A percentile compares a stretch with the other conserved stretches of the same genome.
phyloP scores from a whole-genome alignment of 2,888 invertebrate species.

The Phaedon cochleariae region DNA sequence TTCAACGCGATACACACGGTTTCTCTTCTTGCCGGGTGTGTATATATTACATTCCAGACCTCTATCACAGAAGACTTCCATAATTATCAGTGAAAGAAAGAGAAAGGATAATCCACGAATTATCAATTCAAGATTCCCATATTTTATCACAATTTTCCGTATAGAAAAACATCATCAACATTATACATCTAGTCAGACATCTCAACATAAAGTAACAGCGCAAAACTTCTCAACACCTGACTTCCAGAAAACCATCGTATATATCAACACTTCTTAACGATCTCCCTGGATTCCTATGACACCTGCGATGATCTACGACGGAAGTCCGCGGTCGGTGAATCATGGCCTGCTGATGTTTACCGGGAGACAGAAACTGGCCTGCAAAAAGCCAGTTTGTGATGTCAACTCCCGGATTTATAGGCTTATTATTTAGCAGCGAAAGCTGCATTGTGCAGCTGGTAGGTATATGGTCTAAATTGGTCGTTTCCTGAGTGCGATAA shows the following conservation, averaged over 20 bases:
- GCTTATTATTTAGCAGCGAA: conserved; percentile 45
- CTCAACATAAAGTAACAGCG: no score
- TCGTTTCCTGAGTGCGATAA: conserved; percentile 9
- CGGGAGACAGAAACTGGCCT: conserved; percentile 38
- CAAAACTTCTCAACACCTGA: conserved; percentile 49
- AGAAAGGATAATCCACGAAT: no score
- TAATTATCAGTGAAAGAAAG: no score
- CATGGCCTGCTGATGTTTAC: conserved; percentile 48
- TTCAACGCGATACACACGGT: no score
- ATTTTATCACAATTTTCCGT: no score
- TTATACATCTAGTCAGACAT: no score
- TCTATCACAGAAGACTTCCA: no score
- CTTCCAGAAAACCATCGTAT: conserved; percentile 53
- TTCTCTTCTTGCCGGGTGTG: no score
- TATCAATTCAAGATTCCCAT: no score
- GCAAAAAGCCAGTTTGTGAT: conserved; percentile 44
- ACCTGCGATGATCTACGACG: conserved; percentile 44
- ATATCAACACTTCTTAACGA: conserved; percentile 52
- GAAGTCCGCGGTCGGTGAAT: conserved; percentile 46
- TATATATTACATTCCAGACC: no score
- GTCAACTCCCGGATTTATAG: conserved; percentile 46
- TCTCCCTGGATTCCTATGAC: conserved; percentile 42
- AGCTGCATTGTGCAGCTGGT: conserved; percentile 26
- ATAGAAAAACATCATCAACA: no score
- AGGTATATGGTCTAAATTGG: conserved; percentile 21